These are phyloP conservation scores for Speoplatyrhinus poulsoni DNA, from an alignment of 2,113 vertebrate genomes.

Conservation along the genomic window DNA sequence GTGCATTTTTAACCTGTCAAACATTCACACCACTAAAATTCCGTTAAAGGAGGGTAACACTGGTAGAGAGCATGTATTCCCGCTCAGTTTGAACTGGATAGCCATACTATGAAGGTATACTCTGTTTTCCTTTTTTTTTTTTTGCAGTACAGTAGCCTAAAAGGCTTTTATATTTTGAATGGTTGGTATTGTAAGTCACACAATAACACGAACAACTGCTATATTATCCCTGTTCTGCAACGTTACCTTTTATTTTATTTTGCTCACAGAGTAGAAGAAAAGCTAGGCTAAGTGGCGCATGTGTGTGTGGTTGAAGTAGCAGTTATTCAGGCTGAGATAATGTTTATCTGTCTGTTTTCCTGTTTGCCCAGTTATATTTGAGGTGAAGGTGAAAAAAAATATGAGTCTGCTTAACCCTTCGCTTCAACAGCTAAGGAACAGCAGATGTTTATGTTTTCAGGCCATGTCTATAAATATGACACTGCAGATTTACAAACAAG, in stretches of 20 bases:
- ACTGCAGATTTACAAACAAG: slow-evolving; percentile 62
- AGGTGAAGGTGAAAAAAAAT: slow-evolving; percentile 18
- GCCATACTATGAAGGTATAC: too few relatives aligned
- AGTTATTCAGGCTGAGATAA: slow-evolving; percentile 31
- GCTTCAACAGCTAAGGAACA: slow-evolving; percentile 24
- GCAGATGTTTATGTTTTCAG: slow-evolving; percentile 9
- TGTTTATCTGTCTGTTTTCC: slow-evolving; percentile 24
- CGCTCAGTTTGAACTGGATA: too few relatives aligned
- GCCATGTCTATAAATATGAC: slow-evolving; percentile 45
- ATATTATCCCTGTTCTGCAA: too few relatives aligned
- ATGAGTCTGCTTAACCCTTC: slow-evolving; percentile 32
- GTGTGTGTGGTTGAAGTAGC: slow-evolving; percentile 30
- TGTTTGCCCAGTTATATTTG: slow-evolving; percentile 22
- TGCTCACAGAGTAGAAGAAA: slow-evolving; percentile 56
- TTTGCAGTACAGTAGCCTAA: too few relatives aligned
- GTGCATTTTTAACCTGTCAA: slow-evolving; percentile 46
- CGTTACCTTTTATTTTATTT: slow-evolving; percentile 32
- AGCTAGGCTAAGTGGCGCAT: slow-evolving; percentile 31
- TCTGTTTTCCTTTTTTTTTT: too few relatives aligned
- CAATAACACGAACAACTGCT: too few relatives aligned
- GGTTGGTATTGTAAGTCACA: too few relatives aligned
- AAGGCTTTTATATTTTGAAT: too few relatives aligned
- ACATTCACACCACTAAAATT: slow-evolving; percentile 65
- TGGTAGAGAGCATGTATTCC: too few relatives aligned
- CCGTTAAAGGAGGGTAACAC: background rate